phyloP scores from a whole-genome alignment of 2,888 invertebrate genomes.

The Erebia aethiops region DNA sequence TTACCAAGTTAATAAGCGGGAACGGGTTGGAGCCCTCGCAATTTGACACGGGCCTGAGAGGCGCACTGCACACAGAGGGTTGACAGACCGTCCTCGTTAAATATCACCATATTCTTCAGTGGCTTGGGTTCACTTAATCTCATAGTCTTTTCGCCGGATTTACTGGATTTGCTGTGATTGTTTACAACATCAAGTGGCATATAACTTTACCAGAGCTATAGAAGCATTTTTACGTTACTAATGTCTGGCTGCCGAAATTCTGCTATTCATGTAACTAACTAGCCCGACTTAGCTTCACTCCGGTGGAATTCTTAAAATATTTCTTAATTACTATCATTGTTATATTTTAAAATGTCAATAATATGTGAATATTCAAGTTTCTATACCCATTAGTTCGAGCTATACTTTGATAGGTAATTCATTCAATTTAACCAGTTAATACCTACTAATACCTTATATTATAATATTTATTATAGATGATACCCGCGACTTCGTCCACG shows the following conservation, averaged over 20 bases:
- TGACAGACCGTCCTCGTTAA: slow-evolving; percentile 17
- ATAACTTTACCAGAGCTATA: not conserved
- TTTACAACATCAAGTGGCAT: not conserved
- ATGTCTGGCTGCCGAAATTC: not conserved
- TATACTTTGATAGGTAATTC: too few species aligned
- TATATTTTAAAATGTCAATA: too few species aligned
- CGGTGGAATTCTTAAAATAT: too few species aligned
- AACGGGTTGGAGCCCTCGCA: slow-evolving; percentile 54
- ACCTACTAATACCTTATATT: too few species aligned
- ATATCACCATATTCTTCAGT: slow-evolving; percentile 3
- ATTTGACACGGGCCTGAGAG: slow-evolving; percentile 40
- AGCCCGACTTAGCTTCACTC: too few species aligned
- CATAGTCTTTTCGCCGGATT: slow-evolving; percentile 3
- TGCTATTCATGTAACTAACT: not conserved
- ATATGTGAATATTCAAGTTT: too few species aligned
- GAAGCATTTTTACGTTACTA: not conserved
- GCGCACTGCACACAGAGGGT: slow-evolving; percentile 34
- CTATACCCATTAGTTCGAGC: too few species aligned
- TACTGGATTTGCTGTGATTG: slow-evolving; percentile 5
- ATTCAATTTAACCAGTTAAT: too few species aligned
- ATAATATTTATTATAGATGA: too few species aligned
- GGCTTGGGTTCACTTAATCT: slow-evolving; percentile 8
- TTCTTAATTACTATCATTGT: too few species aligned
- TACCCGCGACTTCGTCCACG: too few species aligned
- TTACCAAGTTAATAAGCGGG: slow-evolving; percentile 78